Conservation (phyloP, 1,140 invertebrate species). For the Bombus waltoni region DNA sequence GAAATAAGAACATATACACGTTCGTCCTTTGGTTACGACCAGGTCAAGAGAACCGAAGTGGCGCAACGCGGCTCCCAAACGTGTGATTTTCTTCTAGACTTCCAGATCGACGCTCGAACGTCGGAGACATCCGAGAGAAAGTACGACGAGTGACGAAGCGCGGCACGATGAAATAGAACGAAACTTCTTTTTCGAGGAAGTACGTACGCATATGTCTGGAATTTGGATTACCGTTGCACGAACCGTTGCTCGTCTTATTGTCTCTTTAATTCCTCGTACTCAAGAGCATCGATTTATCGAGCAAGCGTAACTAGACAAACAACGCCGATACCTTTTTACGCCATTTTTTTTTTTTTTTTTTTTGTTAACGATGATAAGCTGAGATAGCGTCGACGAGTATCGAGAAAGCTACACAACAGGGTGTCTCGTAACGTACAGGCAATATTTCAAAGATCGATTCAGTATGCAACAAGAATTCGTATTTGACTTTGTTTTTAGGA, state of each 20-base stretch:
- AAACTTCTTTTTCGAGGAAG: conserved; percentile 9
- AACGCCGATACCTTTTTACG: not conserved
- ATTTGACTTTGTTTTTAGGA: not conserved
- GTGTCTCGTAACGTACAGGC: too few relatives aligned
- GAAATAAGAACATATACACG: not conserved
- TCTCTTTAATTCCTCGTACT: not conserved
- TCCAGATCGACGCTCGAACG: not conserved
- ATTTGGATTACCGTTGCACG: not conserved
- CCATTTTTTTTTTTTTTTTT: too few relatives aligned
- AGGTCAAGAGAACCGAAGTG: not conserved
- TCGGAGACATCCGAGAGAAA: not conserved
- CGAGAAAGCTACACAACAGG: too few relatives aligned
- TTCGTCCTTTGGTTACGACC: not conserved
- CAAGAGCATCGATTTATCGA: not conserved
- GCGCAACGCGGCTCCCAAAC: not conserved
- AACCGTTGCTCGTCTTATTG: too few relatives aligned
- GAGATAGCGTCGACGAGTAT: not conserved
- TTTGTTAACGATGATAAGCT: not conserved
- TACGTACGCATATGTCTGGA: not conserved
- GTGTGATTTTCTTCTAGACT: not conserved
- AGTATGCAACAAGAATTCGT: not conserved
- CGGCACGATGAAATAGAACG: not conserved
- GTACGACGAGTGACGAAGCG: not conserved
- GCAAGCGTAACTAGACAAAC: not conserved
- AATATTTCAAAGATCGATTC: too few relatives aligned